Base-by-base conservation (phyloP, 2,113 vertebrate genomes). In the Hippolais icterina region DNA sequence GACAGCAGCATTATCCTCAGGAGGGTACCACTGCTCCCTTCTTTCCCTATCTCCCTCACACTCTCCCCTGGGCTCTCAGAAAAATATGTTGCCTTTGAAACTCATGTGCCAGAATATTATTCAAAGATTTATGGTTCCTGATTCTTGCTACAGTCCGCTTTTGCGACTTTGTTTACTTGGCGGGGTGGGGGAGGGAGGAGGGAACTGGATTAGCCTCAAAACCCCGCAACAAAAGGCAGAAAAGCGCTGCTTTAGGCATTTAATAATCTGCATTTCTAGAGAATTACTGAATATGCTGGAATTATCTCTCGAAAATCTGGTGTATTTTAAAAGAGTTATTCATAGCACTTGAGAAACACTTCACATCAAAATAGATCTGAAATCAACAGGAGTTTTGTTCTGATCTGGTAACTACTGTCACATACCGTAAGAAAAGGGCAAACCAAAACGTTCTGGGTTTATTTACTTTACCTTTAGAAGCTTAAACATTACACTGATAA, bases 131-230 rank as follows among this genome's bases (percentile, higher is more conserved):
- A 77, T 50, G 66, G 46, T 39, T 87, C 77, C 61, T 19, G 56
- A 87, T 82, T 83, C 79, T 83, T 1, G 3, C 79, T 83, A 20
- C 42, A 29, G 76, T 44, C 35, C 0, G 5, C 60, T 77, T 35
- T 72, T 54, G 39, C 0, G 0, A 39, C 90, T 97, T 94, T 92
- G 94, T 95, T 94, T 94, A 87, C 35, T 88, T 90, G 89, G 79
- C 90, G 92, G 79, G 27, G 21, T 46, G 90, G 69, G 59, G 54
- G 77, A 79, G 80, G 80, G 83, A 89, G 89, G 89, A 91, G 79
- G 60, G 86, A 79, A 39, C 79, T 74, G 85, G 83, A 95, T 92
- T 83, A 88, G 64, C 79, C 79, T 92, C 46, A 44, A 80, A 94
- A 70, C 52, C n/a, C 76, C 3, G 4, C 46, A 72, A 89, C 71